Evolutionary conservation across 2,797 vertebrate genomes (phyloP).

Genomic region (Ctenochaetus hawaiiensis): DNA sequence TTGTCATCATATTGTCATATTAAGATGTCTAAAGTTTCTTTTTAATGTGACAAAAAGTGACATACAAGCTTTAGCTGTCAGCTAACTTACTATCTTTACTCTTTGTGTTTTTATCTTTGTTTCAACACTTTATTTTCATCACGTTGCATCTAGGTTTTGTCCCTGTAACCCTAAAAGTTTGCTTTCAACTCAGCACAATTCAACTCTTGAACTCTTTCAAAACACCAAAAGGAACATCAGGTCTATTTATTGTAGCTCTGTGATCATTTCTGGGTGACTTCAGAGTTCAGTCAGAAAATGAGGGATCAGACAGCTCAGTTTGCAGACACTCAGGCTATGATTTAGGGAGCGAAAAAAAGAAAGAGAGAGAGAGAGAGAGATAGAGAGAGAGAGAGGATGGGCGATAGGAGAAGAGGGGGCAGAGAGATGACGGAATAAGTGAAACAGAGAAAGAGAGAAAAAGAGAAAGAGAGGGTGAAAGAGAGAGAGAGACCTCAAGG

Average conservation of each 20-base stretch:
- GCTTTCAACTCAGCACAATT: slow-evolving; percentile 28
- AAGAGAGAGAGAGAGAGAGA: slow-evolving; percentile 1
- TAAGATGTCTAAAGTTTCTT: not conserved
- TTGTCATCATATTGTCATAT: not conserved
- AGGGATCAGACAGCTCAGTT: slow-evolving; percentile 62
- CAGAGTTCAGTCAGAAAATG: slow-evolving; percentile 52
- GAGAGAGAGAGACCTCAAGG: slow-evolving; percentile 50
- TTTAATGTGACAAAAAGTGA: not conserved
- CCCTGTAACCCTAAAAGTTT: slow-evolving; percentile 25
- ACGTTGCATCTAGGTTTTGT: not conserved
- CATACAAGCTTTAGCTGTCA: not conserved
- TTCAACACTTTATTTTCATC: not conserved
- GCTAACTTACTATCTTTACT: not conserved
- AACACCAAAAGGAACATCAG: slow-evolving; percentile 42
- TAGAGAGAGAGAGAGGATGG: not conserved
- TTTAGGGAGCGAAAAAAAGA: slow-evolving; percentile 31
- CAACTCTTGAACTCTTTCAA: slow-evolving; percentile 46
- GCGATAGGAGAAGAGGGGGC: too few relatives aligned
- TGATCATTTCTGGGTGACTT: slow-evolving; percentile 64
- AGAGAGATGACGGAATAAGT: too few relatives aligned
- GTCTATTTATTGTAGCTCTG: slow-evolving; percentile 61
- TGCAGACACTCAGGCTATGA: slow-evolving; percentile 52
- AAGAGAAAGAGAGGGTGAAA: slow-evolving; percentile 2
- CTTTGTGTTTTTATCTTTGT: not conserved
- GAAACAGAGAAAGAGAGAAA: not conserved